A percentile compares a stretch with the other conserved stretches of the same genome.
Conservation (phyloP, 2,113 vertebrate species). For the Prionailurus viverrinus region DNA sequence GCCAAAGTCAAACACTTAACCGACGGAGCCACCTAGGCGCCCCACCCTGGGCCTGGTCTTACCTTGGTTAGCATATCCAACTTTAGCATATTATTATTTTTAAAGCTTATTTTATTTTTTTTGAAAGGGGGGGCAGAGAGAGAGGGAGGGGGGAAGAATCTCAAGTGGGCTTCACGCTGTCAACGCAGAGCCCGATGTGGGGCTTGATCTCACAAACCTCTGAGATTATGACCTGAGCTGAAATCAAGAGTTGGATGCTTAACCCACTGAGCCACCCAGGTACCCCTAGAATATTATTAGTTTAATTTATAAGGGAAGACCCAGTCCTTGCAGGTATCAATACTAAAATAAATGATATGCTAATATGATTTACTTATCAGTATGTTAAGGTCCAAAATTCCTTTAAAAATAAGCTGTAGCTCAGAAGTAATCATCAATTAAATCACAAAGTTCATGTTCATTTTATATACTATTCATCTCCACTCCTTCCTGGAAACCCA, state of each 20-base stretch:
- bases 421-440: constrained; percentile 13
- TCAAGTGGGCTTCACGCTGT: no score
- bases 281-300: not conserved
- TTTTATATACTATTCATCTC: not conserved
- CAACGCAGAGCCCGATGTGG: no score
- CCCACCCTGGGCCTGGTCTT: not conserved
- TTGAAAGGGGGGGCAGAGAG: no score
- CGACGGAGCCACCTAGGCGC: no score
- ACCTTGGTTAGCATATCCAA: not conserved
- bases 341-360: constrained; percentile 23
- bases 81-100: not conserved
- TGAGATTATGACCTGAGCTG: no score
- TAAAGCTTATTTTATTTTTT: no score
- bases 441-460: not conserved
- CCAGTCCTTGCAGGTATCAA: not conserved
- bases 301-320: not conserved
- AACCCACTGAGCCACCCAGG: no score
- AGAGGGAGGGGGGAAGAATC: no score
- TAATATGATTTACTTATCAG: not conserved
- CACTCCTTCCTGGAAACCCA: not conserved
- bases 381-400: not conserved
- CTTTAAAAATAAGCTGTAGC: constrained; percentile 8
- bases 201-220: no score
- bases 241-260: no score
- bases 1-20: no score